Base-by-base conservation (phyloP, 2,888 invertebrate species). In the Acronicta alni region DNA sequence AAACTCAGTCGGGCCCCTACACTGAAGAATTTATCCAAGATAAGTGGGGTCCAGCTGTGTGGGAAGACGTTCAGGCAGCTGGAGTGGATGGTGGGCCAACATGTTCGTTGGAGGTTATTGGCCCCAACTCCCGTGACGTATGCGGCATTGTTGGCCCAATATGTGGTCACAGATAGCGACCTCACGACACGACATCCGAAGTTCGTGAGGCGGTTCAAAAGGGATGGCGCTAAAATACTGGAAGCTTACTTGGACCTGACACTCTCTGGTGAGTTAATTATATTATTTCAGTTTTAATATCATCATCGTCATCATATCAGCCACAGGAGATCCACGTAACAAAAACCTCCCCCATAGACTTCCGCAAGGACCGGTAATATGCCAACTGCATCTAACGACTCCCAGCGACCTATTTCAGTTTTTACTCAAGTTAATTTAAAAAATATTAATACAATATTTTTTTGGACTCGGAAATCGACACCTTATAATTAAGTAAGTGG, bases 41-140 rank as follows among this genome's bases (percentile, higher is more conserved):
- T 88, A 12, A 91, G 91, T 32, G 89, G 89, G 0, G 87, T 92
- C 10, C 87, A 90, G 7, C 77, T 94, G 0, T 91, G 91, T 39
- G 92, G 91, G 5, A 90, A 89, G 69, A 92, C 91, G 0, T 93
- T 94, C 80, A 76, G 91, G 14, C 92, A 93, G 70, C 67, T 94
- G 8, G 94, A 94, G 60, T 93, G 93, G 93, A 92, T 92, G 93
- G 91, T 94, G 0, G 93, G 92, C 6, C 92, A 92, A 71, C 93
- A 94, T 41, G 90, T 89, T 0, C 77, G 88, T 0, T 94, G 94
- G 93, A 77, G 92, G 81, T 77, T 93, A 15, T 67, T 93, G 45
- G 79, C 90, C 0, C 93, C 94, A 1, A 94, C 93, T 0, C 90
- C 93, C 0, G 93, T 88, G 23, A 87, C 92, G 5, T 93, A 90